These are phyloP conservation scores for Clarias batrachus DNA, from an alignment of 2,113 vertebrate genomes.

Conservation along the genomic window DNA sequence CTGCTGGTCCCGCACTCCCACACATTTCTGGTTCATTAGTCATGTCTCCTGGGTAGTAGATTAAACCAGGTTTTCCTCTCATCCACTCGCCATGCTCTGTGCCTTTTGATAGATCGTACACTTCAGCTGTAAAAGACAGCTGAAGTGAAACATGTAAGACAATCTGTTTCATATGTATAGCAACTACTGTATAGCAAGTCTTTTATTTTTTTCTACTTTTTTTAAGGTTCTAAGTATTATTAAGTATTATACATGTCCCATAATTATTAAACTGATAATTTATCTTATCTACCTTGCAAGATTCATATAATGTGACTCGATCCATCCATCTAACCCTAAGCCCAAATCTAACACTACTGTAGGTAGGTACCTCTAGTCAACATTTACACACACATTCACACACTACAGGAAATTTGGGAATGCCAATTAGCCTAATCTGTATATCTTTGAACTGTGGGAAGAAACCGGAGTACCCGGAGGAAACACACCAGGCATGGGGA, in stretches of 20 bases:
- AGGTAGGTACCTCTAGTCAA: too few species aligned
- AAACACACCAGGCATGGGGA: too few species aligned
- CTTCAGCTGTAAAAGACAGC: background rate
- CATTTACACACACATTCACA: too few species aligned
- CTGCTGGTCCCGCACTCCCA: conserved; percentile 56
- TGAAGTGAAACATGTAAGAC: background rate
- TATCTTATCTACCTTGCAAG: background rate
- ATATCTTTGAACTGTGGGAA: too few species aligned
- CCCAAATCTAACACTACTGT: too few species aligned
- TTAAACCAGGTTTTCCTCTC: conserved; percentile 39
- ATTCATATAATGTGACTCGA: background rate
- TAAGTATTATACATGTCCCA: background rate
- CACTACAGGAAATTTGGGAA: too few species aligned
- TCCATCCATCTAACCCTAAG: too few species aligned
- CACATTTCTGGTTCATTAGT: conserved; percentile 65
- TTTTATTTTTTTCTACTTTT: too few species aligned
- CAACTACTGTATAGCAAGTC: background rate
- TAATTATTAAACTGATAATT: background rate
- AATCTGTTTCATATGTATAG: background rate
- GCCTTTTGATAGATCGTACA: background rate
- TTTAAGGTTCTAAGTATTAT: background rate
- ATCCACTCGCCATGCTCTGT: background rate
- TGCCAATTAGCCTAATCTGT: too few species aligned
- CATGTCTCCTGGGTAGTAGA: conserved; percentile 55
- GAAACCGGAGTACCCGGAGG: too few species aligned